These are phyloP conservation scores for Nannoperca obscura DNA, from an alignment of 2,797 vertebrate genomes.

Conservation along the genomic window DNA sequence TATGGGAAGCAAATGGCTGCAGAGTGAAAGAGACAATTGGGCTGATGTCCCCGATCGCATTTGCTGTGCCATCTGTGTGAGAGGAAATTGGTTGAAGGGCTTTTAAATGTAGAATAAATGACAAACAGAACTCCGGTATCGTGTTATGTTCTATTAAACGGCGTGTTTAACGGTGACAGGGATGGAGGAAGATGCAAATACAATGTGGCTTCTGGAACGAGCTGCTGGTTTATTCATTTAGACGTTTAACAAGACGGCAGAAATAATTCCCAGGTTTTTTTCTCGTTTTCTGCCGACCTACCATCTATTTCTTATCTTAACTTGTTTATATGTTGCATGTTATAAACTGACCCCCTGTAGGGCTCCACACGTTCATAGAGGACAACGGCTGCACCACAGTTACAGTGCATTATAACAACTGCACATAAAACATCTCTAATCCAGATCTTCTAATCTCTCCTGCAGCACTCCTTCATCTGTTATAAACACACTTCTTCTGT, in stretches of 20 bases:
- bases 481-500: not conserved
- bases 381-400: not conserved
- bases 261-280: not conserved
- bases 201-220: conserved; percentile 11
- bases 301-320: not conserved
- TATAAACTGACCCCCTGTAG: not conserved
- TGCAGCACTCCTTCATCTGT: not conserved
- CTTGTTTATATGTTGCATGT: not conserved
- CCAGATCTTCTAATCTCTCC: not conserved
- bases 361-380: not conserved
- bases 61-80: conserved; percentile 71
- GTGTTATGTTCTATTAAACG: conserved; percentile 48
- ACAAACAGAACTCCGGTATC: conserved; percentile 44
- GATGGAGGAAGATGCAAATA: conserved; percentile 36
- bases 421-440: not conserved
- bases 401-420: not conserved
- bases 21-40: conserved; percentile 65
- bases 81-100: conserved; percentile 67
- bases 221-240: conserved; percentile 25
- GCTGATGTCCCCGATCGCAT: conserved; percentile 66
- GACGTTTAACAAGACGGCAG: conserved; percentile 36
- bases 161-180: conserved; percentile 40
- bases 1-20: conserved; percentile 67
- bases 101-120: conserved; percentile 69
- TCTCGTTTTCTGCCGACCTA: not conserved